These are phyloP conservation scores for Psilopsiagon aurifrons DNA, from an alignment of 2,113 vertebrate genomes.

Conservation along the genomic window DNA sequence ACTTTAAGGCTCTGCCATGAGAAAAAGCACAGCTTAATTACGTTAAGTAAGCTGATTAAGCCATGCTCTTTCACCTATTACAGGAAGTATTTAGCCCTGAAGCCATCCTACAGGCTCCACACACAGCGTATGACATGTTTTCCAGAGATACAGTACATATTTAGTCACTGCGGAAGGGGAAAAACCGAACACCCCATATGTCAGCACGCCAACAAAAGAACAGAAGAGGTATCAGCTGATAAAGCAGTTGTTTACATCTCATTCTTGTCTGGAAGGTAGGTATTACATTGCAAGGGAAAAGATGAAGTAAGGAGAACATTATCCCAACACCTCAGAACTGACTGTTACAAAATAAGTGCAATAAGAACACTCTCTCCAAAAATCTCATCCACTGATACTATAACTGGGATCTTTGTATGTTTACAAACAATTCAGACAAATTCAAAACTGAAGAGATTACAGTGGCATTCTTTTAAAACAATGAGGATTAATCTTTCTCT, in stretches of 20 bases:
- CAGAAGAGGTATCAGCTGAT: background rate
- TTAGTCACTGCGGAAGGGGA: background rate
- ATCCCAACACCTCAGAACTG: background rate
- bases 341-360: background rate
- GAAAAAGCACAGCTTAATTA: conserved; percentile 58
- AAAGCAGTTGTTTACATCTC: conserved; percentile 37
- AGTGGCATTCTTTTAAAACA: background rate
- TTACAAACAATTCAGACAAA: background rate
- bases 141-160: background rate
- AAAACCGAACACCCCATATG: background rate
- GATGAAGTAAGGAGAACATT: background rate
- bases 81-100: conserved; percentile 33
- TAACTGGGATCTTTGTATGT: background rate
- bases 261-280: background rate
- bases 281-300: background rate
- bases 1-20: conserved; percentile 24
- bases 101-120: conserved; percentile 33
- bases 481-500: conserved; percentile 13
- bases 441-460: background rate
- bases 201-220: conserved; percentile 18
- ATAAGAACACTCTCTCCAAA: background rate
- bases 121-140: background rate
- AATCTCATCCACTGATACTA: background rate
- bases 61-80: conserved; percentile 55
- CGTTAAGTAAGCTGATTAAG: conserved; percentile 64